A percentile compares a stretch with the other conserved stretches of the same genome.
Evolutionary conservation across 2,797 vertebrate species (phyloP).

Genomic region (Intellagama lesueurii): DNA sequence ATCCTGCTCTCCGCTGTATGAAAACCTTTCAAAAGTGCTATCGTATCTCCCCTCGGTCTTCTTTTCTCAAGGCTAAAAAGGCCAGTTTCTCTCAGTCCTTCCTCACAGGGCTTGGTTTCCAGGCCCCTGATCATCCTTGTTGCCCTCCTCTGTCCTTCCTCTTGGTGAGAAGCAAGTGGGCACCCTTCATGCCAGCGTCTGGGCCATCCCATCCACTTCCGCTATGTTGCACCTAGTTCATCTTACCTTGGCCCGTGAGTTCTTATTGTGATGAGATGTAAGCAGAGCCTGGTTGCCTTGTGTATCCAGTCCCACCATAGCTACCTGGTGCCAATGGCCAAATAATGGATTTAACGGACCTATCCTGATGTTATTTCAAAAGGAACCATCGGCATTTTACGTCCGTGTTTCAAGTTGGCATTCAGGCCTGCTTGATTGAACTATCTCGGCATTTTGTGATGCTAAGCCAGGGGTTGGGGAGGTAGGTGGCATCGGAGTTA

Average conservation of each 20-base stretch:
- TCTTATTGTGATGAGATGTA: neutral
- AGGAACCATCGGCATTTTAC: constrained; percentile 51
- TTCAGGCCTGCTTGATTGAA: constrained; percentile 67
- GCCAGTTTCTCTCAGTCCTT: too few species aligned
- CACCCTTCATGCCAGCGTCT: too few species aligned
- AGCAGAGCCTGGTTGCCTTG: neutral
- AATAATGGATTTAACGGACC: neutral
- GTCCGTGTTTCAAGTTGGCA: constrained; percentile 47
- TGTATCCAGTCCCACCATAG: neutral
- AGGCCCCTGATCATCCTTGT: too few species aligned
- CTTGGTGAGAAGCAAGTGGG: too few species aligned
- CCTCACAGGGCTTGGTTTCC: too few species aligned
- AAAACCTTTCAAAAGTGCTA: too few species aligned
- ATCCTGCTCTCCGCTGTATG: too few species aligned
- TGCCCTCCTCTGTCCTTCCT: too few species aligned
- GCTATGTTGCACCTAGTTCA: neutral
- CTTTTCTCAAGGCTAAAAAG: too few species aligned
- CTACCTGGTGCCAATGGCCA: neutral
- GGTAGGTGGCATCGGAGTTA: constrained; percentile 25
- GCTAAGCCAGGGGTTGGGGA: neutral
- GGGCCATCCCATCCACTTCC: too few species aligned
- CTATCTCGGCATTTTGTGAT: constrained; percentile 47
- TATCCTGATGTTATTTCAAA: constrained; percentile 34
- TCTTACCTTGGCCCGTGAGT: neutral
- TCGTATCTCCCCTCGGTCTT: too few species aligned